phyloP scores from a whole-genome alignment of 2,113 vertebrate genomes.

The Platichthys flesus region DNA sequence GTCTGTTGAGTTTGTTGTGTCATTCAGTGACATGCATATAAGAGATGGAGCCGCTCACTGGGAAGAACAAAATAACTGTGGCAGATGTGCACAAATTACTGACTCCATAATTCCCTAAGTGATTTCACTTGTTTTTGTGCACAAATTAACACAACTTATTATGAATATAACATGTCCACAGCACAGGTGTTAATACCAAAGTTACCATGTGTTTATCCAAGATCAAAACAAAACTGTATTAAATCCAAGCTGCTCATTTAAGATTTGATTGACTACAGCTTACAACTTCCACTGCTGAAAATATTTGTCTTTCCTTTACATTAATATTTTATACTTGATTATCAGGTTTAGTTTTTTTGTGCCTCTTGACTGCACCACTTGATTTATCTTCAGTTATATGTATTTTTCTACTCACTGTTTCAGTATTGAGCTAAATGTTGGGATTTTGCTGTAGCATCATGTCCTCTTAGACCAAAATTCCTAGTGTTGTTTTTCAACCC shows the following conservation, averaged over 20 bases:
- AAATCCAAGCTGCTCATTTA: neutral
- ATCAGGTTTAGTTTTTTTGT: no score
- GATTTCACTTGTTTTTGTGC: neutral
- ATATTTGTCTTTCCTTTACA: no score
- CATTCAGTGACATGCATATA: neutral
- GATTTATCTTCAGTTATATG: no score
- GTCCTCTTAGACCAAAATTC: neutral
- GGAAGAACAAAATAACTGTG: no score
- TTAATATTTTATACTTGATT: no score
- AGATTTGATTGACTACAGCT: neutral
- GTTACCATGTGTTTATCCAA: neutral
- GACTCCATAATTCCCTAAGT: neutral
- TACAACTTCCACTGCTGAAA: neutral
- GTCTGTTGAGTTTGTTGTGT: neutral
- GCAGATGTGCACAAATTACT: neutral
- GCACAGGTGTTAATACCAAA: neutral
- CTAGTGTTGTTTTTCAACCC: no score
- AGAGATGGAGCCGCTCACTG: neutral
- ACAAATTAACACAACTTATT: neutral
- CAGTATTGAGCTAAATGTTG: no score
- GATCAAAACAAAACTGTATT: neutral
- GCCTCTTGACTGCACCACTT: no score
- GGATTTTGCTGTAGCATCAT: no score
- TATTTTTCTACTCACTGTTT: no score
- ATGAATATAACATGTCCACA: neutral